A percentile compares a stretch with the other conserved stretches of the same genome.
phyloP scores from a whole-genome alignment of 1,140 invertebrate genomes.

The Heliconius hermathena region DNA sequence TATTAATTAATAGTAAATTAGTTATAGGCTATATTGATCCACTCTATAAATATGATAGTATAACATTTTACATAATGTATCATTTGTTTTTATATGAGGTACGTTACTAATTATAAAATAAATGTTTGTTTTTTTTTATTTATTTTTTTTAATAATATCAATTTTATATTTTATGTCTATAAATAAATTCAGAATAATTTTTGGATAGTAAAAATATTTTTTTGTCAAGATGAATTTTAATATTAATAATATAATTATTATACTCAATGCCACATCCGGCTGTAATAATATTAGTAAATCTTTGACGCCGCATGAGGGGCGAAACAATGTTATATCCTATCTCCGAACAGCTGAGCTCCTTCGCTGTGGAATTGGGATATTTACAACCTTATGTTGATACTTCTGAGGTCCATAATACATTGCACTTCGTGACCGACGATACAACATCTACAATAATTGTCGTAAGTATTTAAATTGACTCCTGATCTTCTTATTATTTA shows the following conservation, averaged over 20 bases:
- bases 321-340: constrained; percentile 43
- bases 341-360: constrained; percentile 46
- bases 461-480: constrained; percentile 33
- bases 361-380: constrained; percentile 11
- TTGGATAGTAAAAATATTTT: too few species aligned
- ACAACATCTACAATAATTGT: constrained; percentile 33
- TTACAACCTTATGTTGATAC: constrained; percentile 14
- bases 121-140: too few species aligned
- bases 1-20: too few species aligned
- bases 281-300: constrained; percentile 14
- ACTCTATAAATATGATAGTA: too few species aligned
- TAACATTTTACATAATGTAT: too few species aligned
- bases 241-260: background rate
- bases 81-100: too few species aligned
- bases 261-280: constrained; percentile 2
- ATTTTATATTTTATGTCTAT: too few species aligned
- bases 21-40: too few species aligned
- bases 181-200: too few species aligned
- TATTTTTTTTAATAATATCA: too few species aligned
- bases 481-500: constrained; percentile 16
- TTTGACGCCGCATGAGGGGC: constrained; percentile 29
- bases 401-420: constrained; percentile 18
- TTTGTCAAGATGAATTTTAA: too few species aligned
- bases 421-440: constrained; percentile 1
- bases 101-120: too few species aligned